Conservation (phyloP, 1,140 invertebrate genomes). For the Tribolium madens region DNA sequence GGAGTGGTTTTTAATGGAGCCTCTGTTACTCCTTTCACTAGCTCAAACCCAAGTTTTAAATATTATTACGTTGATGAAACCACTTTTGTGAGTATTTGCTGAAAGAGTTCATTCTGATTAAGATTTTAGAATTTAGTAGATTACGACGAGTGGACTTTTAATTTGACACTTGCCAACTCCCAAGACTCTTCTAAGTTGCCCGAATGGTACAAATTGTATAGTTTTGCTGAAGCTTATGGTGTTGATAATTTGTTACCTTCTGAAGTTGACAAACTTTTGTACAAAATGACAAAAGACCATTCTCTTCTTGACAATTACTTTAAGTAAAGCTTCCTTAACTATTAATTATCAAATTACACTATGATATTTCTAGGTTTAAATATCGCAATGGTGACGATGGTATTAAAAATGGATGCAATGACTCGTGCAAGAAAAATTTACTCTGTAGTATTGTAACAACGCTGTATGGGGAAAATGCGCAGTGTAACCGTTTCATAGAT, state of each 20-base stretch:
- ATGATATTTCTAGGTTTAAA: slow-evolving; percentile 58
- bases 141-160: slow-evolving; percentile 80
- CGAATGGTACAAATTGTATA: slow-evolving; percentile 77
- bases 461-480: slow-evolving; percentile 67
- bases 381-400: slow-evolving; percentile 67
- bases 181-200: slow-evolving; percentile 65
- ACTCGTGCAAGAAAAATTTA: slow-evolving; percentile 70
- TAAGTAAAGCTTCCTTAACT: slow-evolving; percentile 48
- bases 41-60: slow-evolving; percentile 86
- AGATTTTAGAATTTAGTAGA: slow-evolving; percentile 69
- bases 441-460: slow-evolving; percentile 72
- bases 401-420: slow-evolving; percentile 68
- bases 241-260: slow-evolving; percentile 67
- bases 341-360: neutral
- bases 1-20: slow-evolving; percentile 84
- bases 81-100: slow-evolving; percentile 68
- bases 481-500: slow-evolving; percentile 69
- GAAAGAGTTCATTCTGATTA: neutral
- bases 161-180: slow-evolving; percentile 81
- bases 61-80: slow-evolving; percentile 76
- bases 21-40: slow-evolving; percentile 74
- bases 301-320: slow-evolving; percentile 57
- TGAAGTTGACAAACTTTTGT: slow-evolving; percentile 67
- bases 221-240: slow-evolving; percentile 74
- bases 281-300: slow-evolving; percentile 66